A percentile compares a stretch with the other conserved stretches of the same genome.
Evolutionary conservation across 2,888 invertebrate genomes (phyloP).

Genomic region (Doris montereyensis): DNA sequence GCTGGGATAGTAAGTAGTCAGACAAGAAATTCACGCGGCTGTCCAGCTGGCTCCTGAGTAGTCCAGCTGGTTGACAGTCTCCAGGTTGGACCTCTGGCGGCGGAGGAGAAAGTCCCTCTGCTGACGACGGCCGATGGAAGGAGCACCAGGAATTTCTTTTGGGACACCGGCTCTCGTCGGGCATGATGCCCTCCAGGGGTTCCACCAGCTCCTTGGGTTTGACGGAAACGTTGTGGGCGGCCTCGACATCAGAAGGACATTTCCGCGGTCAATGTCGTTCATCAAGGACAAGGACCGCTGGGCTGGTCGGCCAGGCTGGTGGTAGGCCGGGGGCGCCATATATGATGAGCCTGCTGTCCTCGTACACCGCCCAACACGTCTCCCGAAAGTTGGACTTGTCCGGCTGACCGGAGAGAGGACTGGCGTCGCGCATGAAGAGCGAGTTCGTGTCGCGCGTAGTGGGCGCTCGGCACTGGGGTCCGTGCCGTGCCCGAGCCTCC

Average conservation of each 20-base stretch:
- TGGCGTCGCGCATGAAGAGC: slow-evolving; percentile 32
- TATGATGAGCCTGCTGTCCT: slow-evolving; percentile 10
- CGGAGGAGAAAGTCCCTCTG: slow-evolving; percentile 20
- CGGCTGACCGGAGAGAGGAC: slow-evolving; percentile 23
- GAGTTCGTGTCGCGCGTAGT: slow-evolving; percentile 15
- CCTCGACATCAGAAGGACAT: slow-evolving; percentile 23
- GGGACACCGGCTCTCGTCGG: slow-evolving; percentile 44
- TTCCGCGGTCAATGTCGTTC: slow-evolving; percentile 25
- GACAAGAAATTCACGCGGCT: slow-evolving; percentile 58
- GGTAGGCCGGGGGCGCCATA: not conserved
- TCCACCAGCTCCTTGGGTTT: slow-evolving; percentile 48
- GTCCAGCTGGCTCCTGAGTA: slow-evolving; percentile 56
- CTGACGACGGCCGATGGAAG: slow-evolving; percentile 49
- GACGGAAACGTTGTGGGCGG: slow-evolving; percentile 22
- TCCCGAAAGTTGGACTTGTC: slow-evolving; percentile 34
- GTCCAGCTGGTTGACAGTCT: slow-evolving; percentile 54
- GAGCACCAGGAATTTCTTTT: slow-evolving; percentile 59
- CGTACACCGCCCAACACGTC: slow-evolving; percentile 28
- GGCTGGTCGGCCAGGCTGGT: slow-evolving; percentile 13
- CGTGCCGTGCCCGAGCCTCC: not conserved
- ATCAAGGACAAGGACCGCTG: not conserved
- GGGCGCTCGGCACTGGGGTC: slow-evolving; percentile 10
- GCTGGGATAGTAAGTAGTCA: slow-evolving; percentile 43
- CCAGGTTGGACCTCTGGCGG: slow-evolving; percentile 31
- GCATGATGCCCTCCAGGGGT: slow-evolving; percentile 48